A percentile compares a stretch with the other conserved stretches of the same genome.
Evolutionary conservation across 2,113 vertebrate genomes (phyloP).

Genomic region (Thunnus thynnus): DNA sequence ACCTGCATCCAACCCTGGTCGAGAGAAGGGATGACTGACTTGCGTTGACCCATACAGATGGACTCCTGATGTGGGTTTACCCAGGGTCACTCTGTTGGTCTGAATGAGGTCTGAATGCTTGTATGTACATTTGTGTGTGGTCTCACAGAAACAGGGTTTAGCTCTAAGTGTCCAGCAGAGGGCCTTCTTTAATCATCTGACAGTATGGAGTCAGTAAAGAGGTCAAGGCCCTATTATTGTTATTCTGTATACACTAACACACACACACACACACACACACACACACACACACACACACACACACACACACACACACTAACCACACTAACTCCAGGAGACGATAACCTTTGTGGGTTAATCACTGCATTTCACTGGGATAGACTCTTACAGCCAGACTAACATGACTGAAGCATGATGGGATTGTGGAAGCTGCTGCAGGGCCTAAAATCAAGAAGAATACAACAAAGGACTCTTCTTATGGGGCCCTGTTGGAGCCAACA

Average conservation of each 20-base stretch:
- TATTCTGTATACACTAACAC: neutral
- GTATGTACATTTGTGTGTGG: neutral
- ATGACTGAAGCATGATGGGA: conserved; percentile 10
- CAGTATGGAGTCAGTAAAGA: conserved; percentile 26
- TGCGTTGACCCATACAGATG: no score
- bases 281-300: neutral
- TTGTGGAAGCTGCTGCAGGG: conserved; percentile 23
- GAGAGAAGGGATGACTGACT: no score
- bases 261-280: conserved; percentile 16
- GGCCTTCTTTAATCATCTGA: conserved; percentile 74
- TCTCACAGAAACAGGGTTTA: conserved; percentile 6
- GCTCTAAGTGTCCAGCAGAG: conserved; percentile 69
- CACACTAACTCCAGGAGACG: conserved; percentile 16
- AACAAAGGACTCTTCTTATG: conserved; percentile 44
- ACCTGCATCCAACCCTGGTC: no score
- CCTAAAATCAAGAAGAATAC: conserved; percentile 14
- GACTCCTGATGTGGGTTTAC: no score
- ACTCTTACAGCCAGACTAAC: conserved; percentile 20
- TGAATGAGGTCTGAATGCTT: no score
- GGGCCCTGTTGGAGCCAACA: neutral
- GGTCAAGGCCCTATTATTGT: neutral
- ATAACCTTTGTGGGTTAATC: conserved; percentile 37
- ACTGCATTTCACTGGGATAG: neutral
- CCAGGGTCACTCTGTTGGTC: no score
- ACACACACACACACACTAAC: conserved; percentile 5